Conservation (phyloP, 2,888 invertebrate species). For the Pandemis cinnamomeana region DNA sequence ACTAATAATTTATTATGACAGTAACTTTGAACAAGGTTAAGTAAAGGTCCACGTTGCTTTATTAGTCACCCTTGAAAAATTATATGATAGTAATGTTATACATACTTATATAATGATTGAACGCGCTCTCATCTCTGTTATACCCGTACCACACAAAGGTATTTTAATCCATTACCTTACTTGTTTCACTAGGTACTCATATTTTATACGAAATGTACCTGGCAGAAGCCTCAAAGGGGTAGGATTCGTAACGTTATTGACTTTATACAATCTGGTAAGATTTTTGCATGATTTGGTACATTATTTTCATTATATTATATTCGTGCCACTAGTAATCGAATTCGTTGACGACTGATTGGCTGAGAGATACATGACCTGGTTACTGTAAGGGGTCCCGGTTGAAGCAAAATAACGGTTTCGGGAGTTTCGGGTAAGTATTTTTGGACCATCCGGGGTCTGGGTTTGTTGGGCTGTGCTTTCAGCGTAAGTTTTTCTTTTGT, state of each 20-base stretch:
- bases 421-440: not conserved
- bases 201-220: constrained; percentile 39
- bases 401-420: constrained; percentile 3
- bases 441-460: not conserved
- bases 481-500: not conserved
- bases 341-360: too few species aligned
- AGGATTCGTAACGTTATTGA: not conserved
- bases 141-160: constrained; percentile 47
- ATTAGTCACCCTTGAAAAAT: too few species aligned
- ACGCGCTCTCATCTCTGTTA: constrained; percentile 45
- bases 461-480: not conserved
- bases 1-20: too few species aligned
- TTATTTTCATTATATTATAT: too few species aligned
- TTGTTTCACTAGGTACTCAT: constrained; percentile 43
- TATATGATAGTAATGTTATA: too few species aligned
- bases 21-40: too few species aligned
- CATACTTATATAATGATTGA: constrained; percentile 10
- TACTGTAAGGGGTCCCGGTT: not conserved
- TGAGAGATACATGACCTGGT: not conserved
- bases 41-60: too few species aligned
- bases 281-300: not conserved
- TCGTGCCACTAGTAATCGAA: too few species aligned
- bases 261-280: constrained; percentile 5
- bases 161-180: constrained; percentile 58
- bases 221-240: constrained; percentile 7